Evolutionary conservation across 2,113 vertebrate genomes (phyloP).

Genomic region (Agapornis roseicollis): DNA sequence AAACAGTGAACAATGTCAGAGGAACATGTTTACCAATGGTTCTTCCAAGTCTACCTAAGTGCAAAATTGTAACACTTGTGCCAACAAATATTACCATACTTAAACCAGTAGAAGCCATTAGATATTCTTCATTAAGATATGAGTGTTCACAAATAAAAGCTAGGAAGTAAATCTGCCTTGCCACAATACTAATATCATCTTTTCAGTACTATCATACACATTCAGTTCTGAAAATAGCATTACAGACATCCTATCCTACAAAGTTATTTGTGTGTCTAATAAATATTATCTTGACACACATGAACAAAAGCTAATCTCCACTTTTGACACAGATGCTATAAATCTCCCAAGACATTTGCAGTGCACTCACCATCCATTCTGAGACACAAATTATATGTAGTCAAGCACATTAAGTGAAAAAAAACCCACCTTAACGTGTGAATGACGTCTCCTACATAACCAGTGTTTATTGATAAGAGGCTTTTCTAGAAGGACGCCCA

Average conservation of each 20-base stretch:
- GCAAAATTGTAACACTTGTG: not conserved
- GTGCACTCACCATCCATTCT: not conserved
- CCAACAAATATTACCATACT: not conserved
- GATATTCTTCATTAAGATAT: not conserved
- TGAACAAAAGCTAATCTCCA: not conserved
- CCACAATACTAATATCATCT: not conserved
- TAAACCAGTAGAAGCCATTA: not conserved
- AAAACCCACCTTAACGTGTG: not conserved
- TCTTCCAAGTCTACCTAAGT: not conserved
- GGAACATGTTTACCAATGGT: accelerated
- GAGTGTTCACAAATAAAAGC: not conserved
- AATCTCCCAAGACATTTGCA: not conserved
- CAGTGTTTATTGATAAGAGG: not conserved
- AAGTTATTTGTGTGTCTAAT: not conserved
- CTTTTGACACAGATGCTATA: not conserved
- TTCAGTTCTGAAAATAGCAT: not conserved
- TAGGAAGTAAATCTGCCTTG: not conserved
- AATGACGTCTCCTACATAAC: not conserved
- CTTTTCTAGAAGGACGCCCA: not conserved
- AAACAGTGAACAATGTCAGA: not conserved
- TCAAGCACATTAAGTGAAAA: not conserved
- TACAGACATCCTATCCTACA: not conserved
- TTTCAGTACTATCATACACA: not conserved
- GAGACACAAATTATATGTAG: not conserved
- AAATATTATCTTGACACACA: not conserved